Evolutionary conservation across 1,140 invertebrate genomes (phyloP).

Genomic region (Coboldia fuscipes): DNA sequence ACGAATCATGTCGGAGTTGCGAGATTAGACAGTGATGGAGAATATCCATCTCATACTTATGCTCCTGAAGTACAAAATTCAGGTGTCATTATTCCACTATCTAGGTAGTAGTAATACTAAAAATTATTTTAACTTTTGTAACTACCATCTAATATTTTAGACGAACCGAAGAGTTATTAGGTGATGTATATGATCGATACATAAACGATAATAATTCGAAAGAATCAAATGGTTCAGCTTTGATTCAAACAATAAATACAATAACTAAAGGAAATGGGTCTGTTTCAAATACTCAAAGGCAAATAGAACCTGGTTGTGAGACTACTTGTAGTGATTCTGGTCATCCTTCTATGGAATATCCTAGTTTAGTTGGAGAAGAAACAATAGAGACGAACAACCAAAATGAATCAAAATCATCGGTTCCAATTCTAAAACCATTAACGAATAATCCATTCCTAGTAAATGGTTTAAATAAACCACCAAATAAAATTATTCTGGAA

Average conservation of each 20-base stretch:
- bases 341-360: conserved; percentile 2
- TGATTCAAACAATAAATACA: too few relatives aligned
- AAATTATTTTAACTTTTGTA: conserved; percentile 6
- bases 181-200: conserved; percentile 24
- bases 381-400: not conserved
- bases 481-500: conserved; percentile 5
- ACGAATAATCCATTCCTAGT: conserved; percentile 1
- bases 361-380: too few relatives aligned
- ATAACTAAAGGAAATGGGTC: not conserved
- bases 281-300: not conserved
- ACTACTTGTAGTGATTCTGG: too few relatives aligned
- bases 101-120: too few relatives aligned
- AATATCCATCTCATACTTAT: conserved; percentile 25
- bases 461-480: not conserved
- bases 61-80: conserved; percentile 16
- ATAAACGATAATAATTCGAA: conserved; percentile 8
- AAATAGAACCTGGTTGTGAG: too few relatives aligned
- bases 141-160: too few relatives aligned
- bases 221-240: not conserved
- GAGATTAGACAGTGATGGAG: conserved; percentile 33
- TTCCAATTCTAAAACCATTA: not conserved
- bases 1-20: conserved; percentile 54
- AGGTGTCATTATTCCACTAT: conserved; percentile 31
- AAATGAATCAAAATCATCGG: not conserved
- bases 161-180: conserved; percentile 25